phyloP scores from a whole-genome alignment of 2,797 vertebrate genomes.

The Parauchenoglanis ngamensis region DNA sequence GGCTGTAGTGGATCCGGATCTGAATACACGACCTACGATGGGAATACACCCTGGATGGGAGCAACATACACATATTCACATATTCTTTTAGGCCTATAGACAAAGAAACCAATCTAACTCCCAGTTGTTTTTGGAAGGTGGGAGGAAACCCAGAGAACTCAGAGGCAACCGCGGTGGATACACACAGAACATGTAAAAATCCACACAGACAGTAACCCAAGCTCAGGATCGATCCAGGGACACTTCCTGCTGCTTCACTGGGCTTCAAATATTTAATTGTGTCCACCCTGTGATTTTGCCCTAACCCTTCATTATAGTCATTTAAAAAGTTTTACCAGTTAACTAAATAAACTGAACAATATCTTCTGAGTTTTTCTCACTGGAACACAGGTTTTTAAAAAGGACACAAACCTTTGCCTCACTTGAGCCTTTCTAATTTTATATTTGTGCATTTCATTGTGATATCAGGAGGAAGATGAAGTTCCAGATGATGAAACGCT shows the following conservation, averaged over 20 bases:
- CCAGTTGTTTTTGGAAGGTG: neutral
- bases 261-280: neutral
- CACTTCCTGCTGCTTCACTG: neutral
- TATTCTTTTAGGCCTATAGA: neutral
- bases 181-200: neutral
- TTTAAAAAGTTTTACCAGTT: neutral
- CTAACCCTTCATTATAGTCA: neutral
- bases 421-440: neutral
- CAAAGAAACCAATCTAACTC: neutral
- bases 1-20: neutral
- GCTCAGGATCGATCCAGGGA: neutral
- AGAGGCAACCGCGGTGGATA: neutral
- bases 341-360: neutral
- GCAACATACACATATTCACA: neutral
- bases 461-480: slow-evolving; percentile 92
- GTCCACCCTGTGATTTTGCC: neutral
- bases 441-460: slow-evolving; percentile 4
- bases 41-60: neutral
- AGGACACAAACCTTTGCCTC: neutral
- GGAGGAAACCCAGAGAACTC: neutral
- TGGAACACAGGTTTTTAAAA: neutral
- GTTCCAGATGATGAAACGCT: slow-evolving; percentile 97
- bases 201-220: neutral
- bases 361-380: neutral
- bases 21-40: neutral